Base-by-base conservation (phyloP, 1,140 invertebrate genomes). In the Matsumurasca onukii region DNA sequence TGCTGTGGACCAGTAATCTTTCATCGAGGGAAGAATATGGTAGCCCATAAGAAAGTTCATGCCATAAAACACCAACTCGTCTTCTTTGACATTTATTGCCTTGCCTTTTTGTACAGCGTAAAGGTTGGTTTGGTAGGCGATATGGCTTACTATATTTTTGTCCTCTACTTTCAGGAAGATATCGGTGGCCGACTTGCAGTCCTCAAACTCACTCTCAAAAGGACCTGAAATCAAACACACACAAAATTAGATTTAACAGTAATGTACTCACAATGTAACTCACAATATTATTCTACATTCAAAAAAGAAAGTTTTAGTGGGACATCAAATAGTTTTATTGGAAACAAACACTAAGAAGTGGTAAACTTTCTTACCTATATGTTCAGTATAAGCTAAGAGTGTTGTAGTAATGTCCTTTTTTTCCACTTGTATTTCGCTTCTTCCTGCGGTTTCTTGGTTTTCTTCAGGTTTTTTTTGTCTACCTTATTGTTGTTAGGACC, bases 51-150 rank as follows among this genome's bases (percentile, higher is more conserved):
- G 12, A 52, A 52, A 52, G 5, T 52, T 52, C 3, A 52, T 52
- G 12, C 20, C 49, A 12, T 17, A 52, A 22, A 52, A 52, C 49
- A 52, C 49, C 3, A 52, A 20, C 22, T 12, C 49, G 22, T 52
- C 22, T 52, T 20, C 49, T 52, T 52, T 52, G 3, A 52, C 3
- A 66, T 61, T 61, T 5, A 61, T 22, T 61, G 57, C 30, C 22
- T 61, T 61, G 5, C 57, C 17, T 27, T 61, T 61, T 61, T 61
- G 57, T 13, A 27, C 30, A 5, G 57, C 57, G 30, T 13, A 61
- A 3, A 61, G 57, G 30, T 61, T 61, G 3, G 57, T 27, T 29
- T 61, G 57, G 27, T 61, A 61, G 2, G 57, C 22, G 24, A n/a
- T 20, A 22, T 55, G 51, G 20, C 51, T 55, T 55, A 55, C 51